Conservation (phyloP, 2,797 vertebrate genomes). For the Cygnus olor region DNA sequence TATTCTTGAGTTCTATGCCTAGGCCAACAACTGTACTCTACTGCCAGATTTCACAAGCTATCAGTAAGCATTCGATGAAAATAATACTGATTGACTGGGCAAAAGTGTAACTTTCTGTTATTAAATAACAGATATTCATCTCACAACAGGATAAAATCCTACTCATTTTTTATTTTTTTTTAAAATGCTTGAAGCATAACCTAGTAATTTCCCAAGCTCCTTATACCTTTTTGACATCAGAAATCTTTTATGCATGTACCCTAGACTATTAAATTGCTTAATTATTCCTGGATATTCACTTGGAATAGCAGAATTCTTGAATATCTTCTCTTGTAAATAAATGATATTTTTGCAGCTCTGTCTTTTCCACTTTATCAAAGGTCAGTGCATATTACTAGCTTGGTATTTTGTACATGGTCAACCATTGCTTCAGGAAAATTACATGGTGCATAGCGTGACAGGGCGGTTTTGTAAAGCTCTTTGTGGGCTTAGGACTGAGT, state of each 20-base stretch:
- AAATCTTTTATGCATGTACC: not conserved
- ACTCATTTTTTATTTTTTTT: not conserved
- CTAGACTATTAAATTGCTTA: not conserved
- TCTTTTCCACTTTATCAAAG: not conserved
- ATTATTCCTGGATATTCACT: not conserved
- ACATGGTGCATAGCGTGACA: not conserved
- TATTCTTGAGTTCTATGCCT: not conserved
- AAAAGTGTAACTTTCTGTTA: slow-evolving; percentile 19
- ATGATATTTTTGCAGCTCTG: not conserved
- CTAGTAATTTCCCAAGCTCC: not conserved
- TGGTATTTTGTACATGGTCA: not conserved
- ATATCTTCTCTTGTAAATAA: not conserved
- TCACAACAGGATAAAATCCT: not conserved
- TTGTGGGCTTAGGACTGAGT: not conserved
- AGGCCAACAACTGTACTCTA: not conserved
- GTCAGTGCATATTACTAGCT: not conserved
- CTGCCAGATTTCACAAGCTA: not conserved
- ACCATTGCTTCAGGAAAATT: not conserved
- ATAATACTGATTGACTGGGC: rapidly evolving
- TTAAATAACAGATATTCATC: slow-evolving; percentile 26
- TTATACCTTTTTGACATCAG: not conserved
- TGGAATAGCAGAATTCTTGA: not conserved
- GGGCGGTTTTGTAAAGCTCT: not conserved
- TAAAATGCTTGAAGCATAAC: not conserved
- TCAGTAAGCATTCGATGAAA: not conserved